A percentile compares a stretch with the other conserved stretches of the same genome.
Conservation (phyloP, 2,888 invertebrate species). For the Terebella lapidaria region DNA sequence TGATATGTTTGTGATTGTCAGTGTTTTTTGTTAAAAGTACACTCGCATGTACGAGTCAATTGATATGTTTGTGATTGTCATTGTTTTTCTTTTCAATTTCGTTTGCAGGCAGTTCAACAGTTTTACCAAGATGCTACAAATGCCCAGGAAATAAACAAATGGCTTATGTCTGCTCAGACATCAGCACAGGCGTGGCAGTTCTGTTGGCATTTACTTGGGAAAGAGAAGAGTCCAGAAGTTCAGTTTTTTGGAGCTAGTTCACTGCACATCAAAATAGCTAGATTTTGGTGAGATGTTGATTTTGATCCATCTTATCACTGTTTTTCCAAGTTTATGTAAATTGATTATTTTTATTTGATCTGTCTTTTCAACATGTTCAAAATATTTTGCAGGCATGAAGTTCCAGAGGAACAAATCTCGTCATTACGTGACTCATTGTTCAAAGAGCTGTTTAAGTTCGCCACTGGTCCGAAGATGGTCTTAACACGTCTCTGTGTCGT, state of each 20-base stretch:
- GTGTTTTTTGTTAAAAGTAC: too few species aligned
- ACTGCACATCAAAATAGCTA: conserved; percentile 79
- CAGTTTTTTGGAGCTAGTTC: conserved; percentile 92
- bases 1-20: too few species aligned
- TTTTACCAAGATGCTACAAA: conserved; percentile 42
- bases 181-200: conserved; percentile 88
- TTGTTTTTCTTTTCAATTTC: too few species aligned
- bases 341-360: too few species aligned
- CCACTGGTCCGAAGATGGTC: conserved; percentile 78
- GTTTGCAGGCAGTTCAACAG: conserved; percentile 35
- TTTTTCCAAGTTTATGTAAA: too few species aligned
- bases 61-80: too few species aligned
- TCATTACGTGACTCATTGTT: conserved; percentile 73
- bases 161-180: conserved; percentile 79
- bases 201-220: conserved; percentile 81
- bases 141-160: conserved; percentile 63
- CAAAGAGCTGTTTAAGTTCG: conserved; percentile 70
- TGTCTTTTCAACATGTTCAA: too few species aligned
- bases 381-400: conserved; percentile 61
- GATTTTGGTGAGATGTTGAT: conserved; percentile 62
- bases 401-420: conserved; percentile 74
- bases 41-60: too few species aligned
- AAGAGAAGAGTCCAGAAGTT: conserved; percentile 78
- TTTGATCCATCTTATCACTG: too few species aligned
- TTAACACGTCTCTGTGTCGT: conserved; percentile 81